Conservation (phyloP, 2,113 vertebrate genomes). For the Cryptomyrus ogoouensis region DNA sequence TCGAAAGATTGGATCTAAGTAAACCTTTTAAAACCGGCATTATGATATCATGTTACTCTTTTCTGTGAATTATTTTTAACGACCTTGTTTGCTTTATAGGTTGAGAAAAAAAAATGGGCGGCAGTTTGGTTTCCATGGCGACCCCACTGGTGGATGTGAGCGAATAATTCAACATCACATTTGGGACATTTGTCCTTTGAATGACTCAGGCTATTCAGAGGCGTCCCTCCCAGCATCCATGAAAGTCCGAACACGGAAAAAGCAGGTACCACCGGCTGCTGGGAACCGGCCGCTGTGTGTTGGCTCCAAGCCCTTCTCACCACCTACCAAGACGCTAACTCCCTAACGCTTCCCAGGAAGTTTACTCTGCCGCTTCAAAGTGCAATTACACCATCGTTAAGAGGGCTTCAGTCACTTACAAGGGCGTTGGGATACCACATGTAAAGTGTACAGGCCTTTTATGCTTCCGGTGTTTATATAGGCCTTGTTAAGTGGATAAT, state of each 20-base stretch:
- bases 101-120: conserved; percentile 55
- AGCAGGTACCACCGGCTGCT: background rate
- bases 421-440: background rate
- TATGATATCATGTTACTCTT: conserved; percentile 69
- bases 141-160: conserved; percentile 44
- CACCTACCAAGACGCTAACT: background rate
- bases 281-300: background rate
- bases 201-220: background rate
- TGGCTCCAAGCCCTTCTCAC: background rate
- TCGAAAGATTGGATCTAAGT: conserved; percentile 72
- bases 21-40: conserved; percentile 68
- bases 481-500: conserved; percentile 8
- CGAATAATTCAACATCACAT: background rate
- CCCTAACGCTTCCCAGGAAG: background rate
- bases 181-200: background rate
- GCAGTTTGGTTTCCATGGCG: conserved; percentile 62
- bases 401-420: background rate
- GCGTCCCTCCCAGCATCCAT: background rate
- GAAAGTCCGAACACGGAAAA: background rate
- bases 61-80: conserved; percentile 78
- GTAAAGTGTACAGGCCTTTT: background rate
- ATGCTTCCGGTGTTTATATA: conserved; percentile 4
- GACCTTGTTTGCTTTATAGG: conserved; percentile 71
- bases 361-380: conserved; percentile 1
- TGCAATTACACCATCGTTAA: conserved; percentile 6